phyloP scores from a whole-genome alignment of 1,140 invertebrate genomes.

The Paramacrobiotus metropolitanus region DNA sequence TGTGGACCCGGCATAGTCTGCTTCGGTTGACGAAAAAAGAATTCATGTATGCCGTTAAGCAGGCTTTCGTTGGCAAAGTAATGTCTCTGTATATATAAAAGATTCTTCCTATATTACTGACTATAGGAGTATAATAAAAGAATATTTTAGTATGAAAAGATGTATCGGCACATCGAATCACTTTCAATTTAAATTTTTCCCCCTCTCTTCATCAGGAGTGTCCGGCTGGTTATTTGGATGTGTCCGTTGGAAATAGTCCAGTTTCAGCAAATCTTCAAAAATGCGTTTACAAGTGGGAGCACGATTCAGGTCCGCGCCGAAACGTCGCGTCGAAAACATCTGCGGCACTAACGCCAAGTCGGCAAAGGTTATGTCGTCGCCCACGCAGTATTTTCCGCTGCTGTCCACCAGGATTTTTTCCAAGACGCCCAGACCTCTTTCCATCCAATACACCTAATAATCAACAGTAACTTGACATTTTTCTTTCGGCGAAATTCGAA shows the following conservation, averaged over 20 bases:
- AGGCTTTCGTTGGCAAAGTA: too few relatives aligned
- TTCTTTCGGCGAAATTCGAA: too few relatives aligned
- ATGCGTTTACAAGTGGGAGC: conserved; percentile 35
- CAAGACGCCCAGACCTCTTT: conserved; percentile 6
- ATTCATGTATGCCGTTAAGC: too few relatives aligned
- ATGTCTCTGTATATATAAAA: too few relatives aligned
- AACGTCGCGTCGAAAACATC: conserved; percentile 7
- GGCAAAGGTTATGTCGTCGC: conserved; percentile 7
- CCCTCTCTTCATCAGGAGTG: conserved; percentile 32
- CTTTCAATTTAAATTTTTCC: too few relatives aligned
- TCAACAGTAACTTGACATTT: too few relatives aligned
- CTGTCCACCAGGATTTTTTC: conserved; percentile 2
- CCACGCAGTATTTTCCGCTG: background rate
- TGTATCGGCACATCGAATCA: too few relatives aligned
- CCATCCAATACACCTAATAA: conserved; percentile 8
- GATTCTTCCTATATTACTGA: too few relatives aligned
- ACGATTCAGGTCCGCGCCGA: conserved; percentile 2
- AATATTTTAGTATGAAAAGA: too few relatives aligned
- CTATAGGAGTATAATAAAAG: too few relatives aligned
- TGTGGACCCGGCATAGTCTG: too few relatives aligned
- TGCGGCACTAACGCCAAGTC: conserved; percentile 10
- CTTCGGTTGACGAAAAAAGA: too few relatives aligned
- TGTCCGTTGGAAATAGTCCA: conserved; percentile 64
- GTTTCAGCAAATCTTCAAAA: conserved; percentile 36
- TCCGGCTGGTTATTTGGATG: conserved; percentile 73